phyloP scores from a whole-genome alignment of 1,140 invertebrate species.

The Bombus huntii region DNA sequence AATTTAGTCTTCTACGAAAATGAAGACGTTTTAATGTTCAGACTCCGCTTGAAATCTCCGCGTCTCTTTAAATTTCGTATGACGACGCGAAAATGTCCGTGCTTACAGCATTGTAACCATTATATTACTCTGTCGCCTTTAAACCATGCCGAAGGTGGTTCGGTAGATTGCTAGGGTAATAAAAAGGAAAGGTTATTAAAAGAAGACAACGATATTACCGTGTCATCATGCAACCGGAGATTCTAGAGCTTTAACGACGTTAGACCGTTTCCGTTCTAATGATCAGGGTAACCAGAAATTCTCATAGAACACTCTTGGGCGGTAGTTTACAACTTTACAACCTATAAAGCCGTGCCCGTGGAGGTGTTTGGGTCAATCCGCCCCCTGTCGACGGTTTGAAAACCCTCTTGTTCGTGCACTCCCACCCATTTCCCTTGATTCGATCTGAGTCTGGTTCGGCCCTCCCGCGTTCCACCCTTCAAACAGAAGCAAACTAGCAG shows the following conservation, averaged over 20 bases:
- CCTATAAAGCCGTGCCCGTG: conserved; percentile 64
- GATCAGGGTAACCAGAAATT: conserved; percentile 59
- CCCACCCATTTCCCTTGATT: conserved; percentile 36
- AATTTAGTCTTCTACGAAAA: neutral
- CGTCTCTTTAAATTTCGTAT: no score
- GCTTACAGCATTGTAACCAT: neutral
- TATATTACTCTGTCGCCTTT: neutral
- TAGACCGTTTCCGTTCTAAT: conserved; percentile 65
- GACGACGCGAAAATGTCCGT: neutral
- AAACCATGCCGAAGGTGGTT: no score
- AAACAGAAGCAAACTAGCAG: conserved; percentile 51
- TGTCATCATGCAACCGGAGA: conserved; percentile 45
- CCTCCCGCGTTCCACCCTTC: conserved; percentile 48
- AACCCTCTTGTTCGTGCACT: conserved; percentile 38
- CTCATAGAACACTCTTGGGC: conserved; percentile 41
- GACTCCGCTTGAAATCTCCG: no score
- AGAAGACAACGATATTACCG: neutral
- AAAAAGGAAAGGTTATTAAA: neutral
- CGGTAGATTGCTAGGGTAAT: no score
- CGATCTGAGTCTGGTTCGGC: conserved; percentile 38
- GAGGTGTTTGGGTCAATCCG: conserved; percentile 67
- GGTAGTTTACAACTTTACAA: conserved; percentile 72
- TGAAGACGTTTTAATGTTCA: neutral
- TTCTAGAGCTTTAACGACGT: conserved; percentile 58
- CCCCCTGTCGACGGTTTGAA: conserved; percentile 48